Conservation (phyloP, 2,797 vertebrate species). For the Molothrus aeneus region DNA sequence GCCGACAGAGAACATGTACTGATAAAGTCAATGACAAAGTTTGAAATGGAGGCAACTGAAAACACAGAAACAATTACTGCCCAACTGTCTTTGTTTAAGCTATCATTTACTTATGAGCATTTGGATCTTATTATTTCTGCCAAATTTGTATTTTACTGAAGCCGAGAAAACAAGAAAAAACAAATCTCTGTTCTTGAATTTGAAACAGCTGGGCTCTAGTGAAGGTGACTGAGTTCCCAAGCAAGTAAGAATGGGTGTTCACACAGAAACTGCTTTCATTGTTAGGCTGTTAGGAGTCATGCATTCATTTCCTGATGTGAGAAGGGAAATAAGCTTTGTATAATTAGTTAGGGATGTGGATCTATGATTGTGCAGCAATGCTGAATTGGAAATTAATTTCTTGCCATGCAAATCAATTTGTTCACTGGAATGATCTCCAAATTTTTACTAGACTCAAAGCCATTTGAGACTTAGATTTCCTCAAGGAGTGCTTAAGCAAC, state of each 20-base stretch:
- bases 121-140: slow-evolving; percentile 74
- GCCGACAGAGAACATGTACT: slow-evolving; percentile 18
- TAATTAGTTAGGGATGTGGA: background rate
- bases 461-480: background rate
- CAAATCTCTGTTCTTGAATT: slow-evolving; percentile 10
- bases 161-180: slow-evolving; percentile 9
- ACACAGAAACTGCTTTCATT: background rate
- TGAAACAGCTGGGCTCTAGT: background rate
- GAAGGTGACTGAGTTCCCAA: slow-evolving; percentile 14
- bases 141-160: slow-evolving; percentile 66
- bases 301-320: background rate
- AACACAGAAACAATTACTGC: slow-evolving; percentile 51
- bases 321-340: background rate
- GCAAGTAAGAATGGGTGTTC: background rate
- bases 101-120: slow-evolving; percentile 73
- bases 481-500: background rate
- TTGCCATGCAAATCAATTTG: background rate
- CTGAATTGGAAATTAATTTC: slow-evolving; percentile 9
- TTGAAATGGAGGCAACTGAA: slow-evolving; percentile 5
- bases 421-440: background rate
- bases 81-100: slow-evolving; percentile 67
- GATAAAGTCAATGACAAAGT: slow-evolving; percentile 63
- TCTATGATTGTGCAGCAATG: background rate
- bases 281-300: background rate
- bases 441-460: background rate